Conservation (phyloP, 1,140 invertebrate species). For the Tenebrio molitor region DNA sequence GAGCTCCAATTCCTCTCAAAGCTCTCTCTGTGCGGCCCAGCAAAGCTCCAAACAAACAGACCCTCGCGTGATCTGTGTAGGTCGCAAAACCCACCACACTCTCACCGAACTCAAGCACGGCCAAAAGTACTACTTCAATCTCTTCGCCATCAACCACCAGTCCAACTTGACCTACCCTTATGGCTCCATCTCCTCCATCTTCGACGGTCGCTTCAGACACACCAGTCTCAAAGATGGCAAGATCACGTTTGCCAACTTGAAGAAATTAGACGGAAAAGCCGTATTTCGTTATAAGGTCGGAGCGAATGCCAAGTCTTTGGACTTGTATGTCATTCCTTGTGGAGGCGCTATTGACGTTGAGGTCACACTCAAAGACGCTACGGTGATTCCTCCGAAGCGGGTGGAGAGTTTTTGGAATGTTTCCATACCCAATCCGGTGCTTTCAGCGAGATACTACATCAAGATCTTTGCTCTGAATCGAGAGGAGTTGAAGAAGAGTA, state of each 20-base stretch:
- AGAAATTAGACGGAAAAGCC: conserved; percentile 64
- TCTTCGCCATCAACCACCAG: conserved; percentile 66
- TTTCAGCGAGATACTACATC: conserved; percentile 62
- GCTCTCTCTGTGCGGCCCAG: conserved; percentile 70
- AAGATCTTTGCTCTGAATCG: conserved; percentile 59
- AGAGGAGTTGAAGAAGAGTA: conserved; percentile 62
- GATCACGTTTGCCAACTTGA: conserved; percentile 62
- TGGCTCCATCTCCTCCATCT: conserved; percentile 61
- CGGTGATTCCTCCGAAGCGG: conserved; percentile 54
- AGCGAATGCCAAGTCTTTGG: conserved; percentile 59
- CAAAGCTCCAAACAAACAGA: neutral
- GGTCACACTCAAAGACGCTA: conserved; percentile 54
- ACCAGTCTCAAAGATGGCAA: conserved; percentile 64
- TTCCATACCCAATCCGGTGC: conserved; percentile 56
- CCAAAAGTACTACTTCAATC: conserved; percentile 67
- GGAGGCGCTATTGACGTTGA: conserved; percentile 65
- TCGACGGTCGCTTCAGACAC: conserved; percentile 61
- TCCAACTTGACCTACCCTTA: conserved; percentile 67
- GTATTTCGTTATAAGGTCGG: conserved; percentile 61
- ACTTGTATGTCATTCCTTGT: conserved; percentile 67
- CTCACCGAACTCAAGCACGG: conserved; percentile 70
- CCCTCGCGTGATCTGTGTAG: conserved; percentile 69
- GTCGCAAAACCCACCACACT: conserved; percentile 70
- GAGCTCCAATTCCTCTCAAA: conserved; percentile 70
- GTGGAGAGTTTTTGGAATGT: conserved; percentile 63